These are phyloP conservation scores for Papilio helenus DNA, from an alignment of 1,140 invertebrate genomes.

Conservation along the genomic window DNA sequence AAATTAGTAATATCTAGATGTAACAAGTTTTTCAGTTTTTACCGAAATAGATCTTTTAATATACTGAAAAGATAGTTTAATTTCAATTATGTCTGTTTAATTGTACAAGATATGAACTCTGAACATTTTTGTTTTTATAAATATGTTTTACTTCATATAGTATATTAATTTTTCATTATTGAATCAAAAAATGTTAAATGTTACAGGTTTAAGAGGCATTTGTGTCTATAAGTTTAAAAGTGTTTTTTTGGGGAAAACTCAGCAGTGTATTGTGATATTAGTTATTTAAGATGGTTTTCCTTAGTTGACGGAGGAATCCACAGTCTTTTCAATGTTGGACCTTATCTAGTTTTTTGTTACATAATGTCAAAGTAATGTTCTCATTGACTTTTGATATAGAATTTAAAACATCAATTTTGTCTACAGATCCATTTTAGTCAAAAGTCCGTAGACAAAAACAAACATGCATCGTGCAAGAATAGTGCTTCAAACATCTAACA, in stretches of 20 bases:
- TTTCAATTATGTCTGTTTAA: background rate
- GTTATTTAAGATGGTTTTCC: background rate
- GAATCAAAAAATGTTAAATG: background rate
- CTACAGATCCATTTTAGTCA: constrained; percentile 18
- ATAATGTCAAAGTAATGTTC: background rate
- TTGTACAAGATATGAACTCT: background rate
- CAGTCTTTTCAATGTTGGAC: background rate
- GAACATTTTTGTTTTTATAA: background rate
- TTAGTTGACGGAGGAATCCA: background rate
- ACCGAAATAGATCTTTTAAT: no score
- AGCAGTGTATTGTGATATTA: background rate
- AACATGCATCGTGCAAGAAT: constrained; percentile 89
- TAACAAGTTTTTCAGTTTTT: no score
- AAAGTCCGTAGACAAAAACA: constrained; percentile 41
- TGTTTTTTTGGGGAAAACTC: background rate
- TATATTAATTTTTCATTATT: background rate
- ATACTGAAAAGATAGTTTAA: no score
- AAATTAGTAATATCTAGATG: no score
- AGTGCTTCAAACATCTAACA: constrained; percentile 86
- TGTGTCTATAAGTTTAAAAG: background rate
- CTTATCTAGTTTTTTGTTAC: background rate
- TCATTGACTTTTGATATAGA: background rate
- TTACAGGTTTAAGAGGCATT: background rate
- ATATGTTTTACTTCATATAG: background rate
- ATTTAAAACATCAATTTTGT: background rate